Conservation (phyloP, 2,113 vertebrate genomes). For the Okapia johnstoni region DNA sequence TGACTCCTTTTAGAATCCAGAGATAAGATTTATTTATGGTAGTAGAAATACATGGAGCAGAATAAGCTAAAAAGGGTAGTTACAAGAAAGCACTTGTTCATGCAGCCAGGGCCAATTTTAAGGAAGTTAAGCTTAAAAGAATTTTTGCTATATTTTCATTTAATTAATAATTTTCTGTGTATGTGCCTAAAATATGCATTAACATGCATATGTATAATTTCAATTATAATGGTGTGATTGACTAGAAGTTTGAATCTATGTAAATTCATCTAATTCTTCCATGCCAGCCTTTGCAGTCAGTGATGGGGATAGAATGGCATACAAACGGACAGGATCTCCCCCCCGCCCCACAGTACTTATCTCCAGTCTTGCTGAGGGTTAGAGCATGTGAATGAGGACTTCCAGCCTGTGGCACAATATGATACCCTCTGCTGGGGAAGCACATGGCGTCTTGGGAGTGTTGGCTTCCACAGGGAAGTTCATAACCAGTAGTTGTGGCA, state of each 20-base stretch:
- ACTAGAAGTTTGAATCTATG: neutral
- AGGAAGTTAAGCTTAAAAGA: neutral
- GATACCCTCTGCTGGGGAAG: no score
- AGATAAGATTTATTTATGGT: neutral
- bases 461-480: neutral
- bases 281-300: neutral
- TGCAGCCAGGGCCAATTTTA: neutral
- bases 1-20: neutral
- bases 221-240: neutral
- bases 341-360: fast-evolving
- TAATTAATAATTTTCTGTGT: neutral
- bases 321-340: neutral
- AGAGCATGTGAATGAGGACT: neutral
- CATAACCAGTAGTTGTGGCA: neutral
- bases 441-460: neutral
- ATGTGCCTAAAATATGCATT: neutral
- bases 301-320: neutral
- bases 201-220: neutral
- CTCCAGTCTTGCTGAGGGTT: neutral
- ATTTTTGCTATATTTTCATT: neutral
- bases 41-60: neutral
- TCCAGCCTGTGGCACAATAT: neutral
- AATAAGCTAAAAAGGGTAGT: neutral
- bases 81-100: neutral
- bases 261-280: neutral